Conservation (phyloP, 2,113 vertebrate genomes). For the Nesogale talazaci region DNA sequence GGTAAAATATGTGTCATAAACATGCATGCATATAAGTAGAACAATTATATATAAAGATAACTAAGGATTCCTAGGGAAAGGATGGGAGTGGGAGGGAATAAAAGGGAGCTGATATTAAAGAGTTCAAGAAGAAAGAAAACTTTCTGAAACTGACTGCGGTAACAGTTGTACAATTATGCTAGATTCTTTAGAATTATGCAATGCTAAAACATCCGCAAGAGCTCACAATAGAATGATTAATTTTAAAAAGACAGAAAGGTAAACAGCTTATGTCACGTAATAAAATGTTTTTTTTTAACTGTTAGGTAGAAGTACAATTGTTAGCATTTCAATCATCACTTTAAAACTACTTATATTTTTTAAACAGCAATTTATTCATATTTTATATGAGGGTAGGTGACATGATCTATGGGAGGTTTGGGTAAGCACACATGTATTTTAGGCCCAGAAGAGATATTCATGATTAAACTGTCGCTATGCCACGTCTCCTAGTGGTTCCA, state of each 20-base stretch:
- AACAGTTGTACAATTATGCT: no score
- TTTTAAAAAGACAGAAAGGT: neutral
- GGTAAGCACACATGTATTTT: neutral
- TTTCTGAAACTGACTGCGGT: no score
- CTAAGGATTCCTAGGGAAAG: no score
- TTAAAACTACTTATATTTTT: neutral
- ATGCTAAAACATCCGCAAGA: no score
- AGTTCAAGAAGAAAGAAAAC: no score
- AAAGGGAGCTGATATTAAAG: no score
- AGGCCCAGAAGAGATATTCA: neutral
- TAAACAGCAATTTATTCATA: neutral
- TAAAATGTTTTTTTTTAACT: neutral
- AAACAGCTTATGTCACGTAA: neutral
- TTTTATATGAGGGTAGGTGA: neutral
- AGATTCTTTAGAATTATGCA: no score
- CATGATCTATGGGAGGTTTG: neutral
- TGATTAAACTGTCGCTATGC: neutral
- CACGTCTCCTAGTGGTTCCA: neutral
- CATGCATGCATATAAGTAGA: no score
- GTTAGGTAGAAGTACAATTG: neutral
- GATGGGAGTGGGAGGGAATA: no score
- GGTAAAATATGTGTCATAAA: no score
- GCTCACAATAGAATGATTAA: no score
- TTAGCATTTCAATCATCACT: neutral
- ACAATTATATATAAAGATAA: no score